Base-by-base conservation (phyloP, 2,113 vertebrate genomes). In the Istiophorus platypterus region DNA sequence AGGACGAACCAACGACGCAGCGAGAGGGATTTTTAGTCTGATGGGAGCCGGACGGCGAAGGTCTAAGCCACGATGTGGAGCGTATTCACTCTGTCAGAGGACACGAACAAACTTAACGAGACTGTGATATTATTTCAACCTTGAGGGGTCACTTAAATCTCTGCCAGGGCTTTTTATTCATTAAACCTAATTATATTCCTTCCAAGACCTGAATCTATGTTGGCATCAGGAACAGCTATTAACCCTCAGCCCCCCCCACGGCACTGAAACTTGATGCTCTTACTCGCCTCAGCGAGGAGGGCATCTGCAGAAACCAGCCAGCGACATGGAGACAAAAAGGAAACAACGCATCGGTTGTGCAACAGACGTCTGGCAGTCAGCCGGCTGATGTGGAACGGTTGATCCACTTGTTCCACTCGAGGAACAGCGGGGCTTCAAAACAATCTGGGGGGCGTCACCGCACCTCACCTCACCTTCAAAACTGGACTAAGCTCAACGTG, bases 291-390 rank as follows among this genome's bases (percentile, higher is more conserved):
- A 22, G 47, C 17, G 47, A 49, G 47, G 18, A 20, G 22, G 9
- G 14, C 39, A 56, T 24, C 49, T 57, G 14, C 39, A 58, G n/a
- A 77, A 77, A 15, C 11, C 49, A 42, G 17, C 24, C 69, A 57
- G 34, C 14, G n/a, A 49, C 10, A 47, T 8, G 1, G 49, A 79
- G 24, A 68, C 54, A 76, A 58, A 76, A 58, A 58, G 13, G 54
- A 69, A 51, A 80, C 62, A 81, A 74, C 45, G 52, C 52, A 26
- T 27, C 9, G 1, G 24, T 27, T 87, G 74, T 73, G 62, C 31
- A 71, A 71, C 0, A 0, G n/a, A 29, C 7, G 9, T 1, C 51
- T 34, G 65, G 2, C 42, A 1, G 1, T 29, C 26, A 10, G 24
- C 69, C 52, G 26, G 15, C 20, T 76, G 6, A 12, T 41, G 34